phyloP scores from a whole-genome alignment of 2,888 invertebrate species.

The Invenusta paracnida region DNA sequence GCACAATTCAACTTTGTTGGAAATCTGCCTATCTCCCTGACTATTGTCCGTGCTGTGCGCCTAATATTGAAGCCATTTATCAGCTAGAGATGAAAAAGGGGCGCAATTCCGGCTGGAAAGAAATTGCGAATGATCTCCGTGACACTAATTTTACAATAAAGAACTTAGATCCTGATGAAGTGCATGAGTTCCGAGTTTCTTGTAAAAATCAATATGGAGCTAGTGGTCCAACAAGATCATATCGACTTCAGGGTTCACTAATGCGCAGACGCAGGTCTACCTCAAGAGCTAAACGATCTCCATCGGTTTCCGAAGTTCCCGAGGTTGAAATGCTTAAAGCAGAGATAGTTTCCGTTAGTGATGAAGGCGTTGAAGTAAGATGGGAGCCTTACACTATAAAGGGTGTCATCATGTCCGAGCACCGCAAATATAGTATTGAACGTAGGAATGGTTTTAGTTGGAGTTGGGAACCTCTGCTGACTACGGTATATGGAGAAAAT shows the following conservation, averaged over 20 bases:
- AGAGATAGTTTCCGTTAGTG: constrained; percentile 28
- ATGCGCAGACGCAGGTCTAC: not conserved
- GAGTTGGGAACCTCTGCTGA: constrained; percentile 31
- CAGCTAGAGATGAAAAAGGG: constrained; percentile 41
- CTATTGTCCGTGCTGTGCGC: constrained; percentile 41
- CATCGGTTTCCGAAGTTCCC: constrained; percentile 6
- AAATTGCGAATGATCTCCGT: not conserved
- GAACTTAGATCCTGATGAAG: constrained; percentile 24
- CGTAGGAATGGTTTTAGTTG: not conserved
- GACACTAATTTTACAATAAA: not conserved
- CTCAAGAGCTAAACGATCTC: not conserved
- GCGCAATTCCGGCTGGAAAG: constrained; percentile 30
- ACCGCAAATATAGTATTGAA: constrained; percentile 35
- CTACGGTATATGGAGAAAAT: constrained; percentile 39
- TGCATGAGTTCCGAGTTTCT: constrained; percentile 40
- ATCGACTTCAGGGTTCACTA: constrained; percentile 11
- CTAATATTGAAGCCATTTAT: constrained; percentile 37
- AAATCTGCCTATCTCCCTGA: constrained; percentile 40
- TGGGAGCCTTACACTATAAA: constrained; percentile 14
- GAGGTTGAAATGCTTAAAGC: constrained; percentile 31
- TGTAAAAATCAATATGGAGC: constrained; percentile 42
- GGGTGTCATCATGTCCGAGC: not conserved
- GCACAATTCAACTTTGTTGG: constrained; percentile 36
- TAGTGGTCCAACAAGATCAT: constrained; percentile 41
- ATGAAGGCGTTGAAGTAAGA: constrained; percentile 34